A percentile compares a stretch with the other conserved stretches of the same genome.
These are phyloP conservation scores for Periplaneta americana DNA, from an alignment of 1,140 invertebrate genomes.

Conservation along the genomic window DNA sequence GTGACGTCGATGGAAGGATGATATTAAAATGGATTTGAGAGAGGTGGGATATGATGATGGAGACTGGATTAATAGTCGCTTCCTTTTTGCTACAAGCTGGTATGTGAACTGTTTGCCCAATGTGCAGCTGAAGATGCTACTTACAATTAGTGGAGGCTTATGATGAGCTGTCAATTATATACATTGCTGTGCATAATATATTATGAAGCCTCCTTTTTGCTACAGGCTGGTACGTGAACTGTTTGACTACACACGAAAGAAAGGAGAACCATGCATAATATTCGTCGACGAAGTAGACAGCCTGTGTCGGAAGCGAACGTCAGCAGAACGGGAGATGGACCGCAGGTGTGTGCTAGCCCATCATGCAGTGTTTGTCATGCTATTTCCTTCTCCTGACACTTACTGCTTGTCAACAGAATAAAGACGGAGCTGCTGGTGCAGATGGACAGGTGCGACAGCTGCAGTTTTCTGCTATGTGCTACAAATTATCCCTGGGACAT, in stretches of 20 bases:
- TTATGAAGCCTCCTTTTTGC: background rate
- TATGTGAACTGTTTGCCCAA: too few species aligned
- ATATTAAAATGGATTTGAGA: too few species aligned
- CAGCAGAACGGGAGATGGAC: slow-evolving; percentile 44
- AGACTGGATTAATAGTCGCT: too few species aligned
- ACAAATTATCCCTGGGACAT: slow-evolving; percentile 63
- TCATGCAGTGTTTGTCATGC: too few species aligned
- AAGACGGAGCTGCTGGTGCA: background rate
- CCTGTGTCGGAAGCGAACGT: slow-evolving; percentile 43
- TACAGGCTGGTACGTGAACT: slow-evolving; percentile 41
- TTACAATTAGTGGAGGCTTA: too few species aligned
- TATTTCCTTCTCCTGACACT: too few species aligned
- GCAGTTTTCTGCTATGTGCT: slow-evolving; percentile 47
- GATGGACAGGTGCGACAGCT: background rate
- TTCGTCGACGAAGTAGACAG: slow-evolving; percentile 57
- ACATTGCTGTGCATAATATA: too few species aligned
- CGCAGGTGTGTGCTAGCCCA: slow-evolving; percentile 26
- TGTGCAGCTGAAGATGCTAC: too few species aligned
- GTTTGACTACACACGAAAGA: slow-evolving; percentile 38
- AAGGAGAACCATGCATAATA: slow-evolving; percentile 34
- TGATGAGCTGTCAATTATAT: too few species aligned
- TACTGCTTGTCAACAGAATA: background rate
- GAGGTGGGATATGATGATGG: too few species aligned
- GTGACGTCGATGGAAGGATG: too few species aligned
- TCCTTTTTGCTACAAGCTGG: too few species aligned